Evolutionary conservation across 1,140 invertebrate genomes (phyloP), one percentile per base, ranked within the genome.

Genomic region (Goniozus legneri): DNA sequence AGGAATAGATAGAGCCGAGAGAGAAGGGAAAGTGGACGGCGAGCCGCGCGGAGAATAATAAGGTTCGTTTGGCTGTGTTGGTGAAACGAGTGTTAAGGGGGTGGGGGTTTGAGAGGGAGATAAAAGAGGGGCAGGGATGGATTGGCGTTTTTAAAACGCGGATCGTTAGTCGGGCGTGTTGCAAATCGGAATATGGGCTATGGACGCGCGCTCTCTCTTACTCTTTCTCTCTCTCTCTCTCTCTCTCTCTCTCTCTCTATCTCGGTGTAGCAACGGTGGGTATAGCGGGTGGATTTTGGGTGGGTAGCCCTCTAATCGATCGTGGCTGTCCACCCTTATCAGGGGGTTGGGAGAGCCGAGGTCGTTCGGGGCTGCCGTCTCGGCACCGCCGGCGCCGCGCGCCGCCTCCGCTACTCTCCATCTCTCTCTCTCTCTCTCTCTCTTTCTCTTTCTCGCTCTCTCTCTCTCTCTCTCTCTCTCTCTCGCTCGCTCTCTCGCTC

Each of bases 271-370:
- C 10, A 27, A 10, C 4, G 24, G 24, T 27, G 24, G 24, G 58
- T 58, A 56, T 58, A 53, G 62, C 19, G 42, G 55, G 52, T 48
- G 50, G 47, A 56, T 27, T 27, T 27, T 55, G 65, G 62, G 61
- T 62, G 65, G 66, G 68, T 66, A 68, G 64, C 62, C 67, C 67
- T 74, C 71, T 76, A 76, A 76, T 76, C 74, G 74, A 76, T 76
- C 74, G 74, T 65, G 66, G 71, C 72, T 76, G 74, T 75, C 74
- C 74, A 76, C 74, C 74, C 74, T 76, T 76, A 76, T 76, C 71
- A 76, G 74, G 64, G 67, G 65, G 67, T 70, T 63, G 62, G 61
- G 62, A 58, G 57, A 53, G 50, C 53, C 59, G 60, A 56, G 57
- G 52, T 54, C 55, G 57, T 57, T 55, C 52, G 50, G 54, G 51